phyloP scores from a whole-genome alignment of 2,888 invertebrate genomes.

The Diarsia rubi region DNA sequence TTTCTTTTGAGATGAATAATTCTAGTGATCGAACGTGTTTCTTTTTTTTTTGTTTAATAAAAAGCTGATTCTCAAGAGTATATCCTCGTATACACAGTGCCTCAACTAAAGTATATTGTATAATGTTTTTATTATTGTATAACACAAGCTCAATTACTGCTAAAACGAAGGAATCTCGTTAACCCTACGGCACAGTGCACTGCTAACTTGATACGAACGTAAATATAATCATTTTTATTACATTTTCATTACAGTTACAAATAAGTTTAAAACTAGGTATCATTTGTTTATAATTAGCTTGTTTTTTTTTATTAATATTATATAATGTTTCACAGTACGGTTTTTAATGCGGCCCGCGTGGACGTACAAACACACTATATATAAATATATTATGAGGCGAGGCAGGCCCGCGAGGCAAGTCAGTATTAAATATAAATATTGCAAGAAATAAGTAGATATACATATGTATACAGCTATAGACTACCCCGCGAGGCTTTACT shows the following conservation, averaged over 20 bases:
- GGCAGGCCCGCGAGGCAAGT: constrained; percentile 41
- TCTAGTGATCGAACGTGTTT: not conserved
- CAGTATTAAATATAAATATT: constrained; percentile 56
- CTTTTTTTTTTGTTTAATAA: not conserved
- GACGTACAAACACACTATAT: constrained; percentile 68
- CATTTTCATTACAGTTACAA: constrained; percentile 84
- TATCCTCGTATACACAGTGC: not conserved
- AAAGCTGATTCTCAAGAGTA: constrained; percentile 5
- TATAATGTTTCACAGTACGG: constrained; percentile 57
- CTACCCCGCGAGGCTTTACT: constrained; percentile 49
- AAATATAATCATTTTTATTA: constrained; percentile 73
- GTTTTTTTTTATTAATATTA: constrained; percentile 73
- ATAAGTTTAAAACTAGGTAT: constrained; percentile 82
- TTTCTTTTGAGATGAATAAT: not conserved
- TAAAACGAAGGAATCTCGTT: constrained; percentile 71
- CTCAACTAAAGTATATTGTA: constrained; percentile 54
- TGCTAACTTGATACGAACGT: constrained; percentile 65
- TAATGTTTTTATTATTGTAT: constrained; percentile 49
- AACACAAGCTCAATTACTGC: constrained; percentile 66
- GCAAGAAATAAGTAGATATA: constrained; percentile 59
- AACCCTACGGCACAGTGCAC: constrained; percentile 70
- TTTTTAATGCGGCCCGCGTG: constrained; percentile 67
- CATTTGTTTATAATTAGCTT: constrained; percentile 79
- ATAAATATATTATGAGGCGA: constrained; percentile 46
- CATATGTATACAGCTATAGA: constrained; percentile 49